phyloP scores from a whole-genome alignment of 2,888 invertebrate species.

The Latrodectus hesperus region DNA sequence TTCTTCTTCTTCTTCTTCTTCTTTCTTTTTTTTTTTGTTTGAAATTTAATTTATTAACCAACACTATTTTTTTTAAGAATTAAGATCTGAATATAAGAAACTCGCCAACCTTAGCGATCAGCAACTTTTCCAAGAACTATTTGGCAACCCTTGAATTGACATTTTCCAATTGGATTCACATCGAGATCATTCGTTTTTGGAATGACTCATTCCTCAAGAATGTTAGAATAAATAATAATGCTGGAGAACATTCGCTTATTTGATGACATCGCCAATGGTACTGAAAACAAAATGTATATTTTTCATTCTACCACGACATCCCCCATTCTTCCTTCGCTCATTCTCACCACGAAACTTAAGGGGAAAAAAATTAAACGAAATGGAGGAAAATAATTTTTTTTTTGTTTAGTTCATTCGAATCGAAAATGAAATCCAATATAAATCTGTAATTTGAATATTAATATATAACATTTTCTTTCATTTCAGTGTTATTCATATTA shows the following conservation, averaged over 20 bases:
- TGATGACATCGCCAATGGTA: constrained; percentile 20
- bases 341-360: not conserved
- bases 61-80: too few species aligned
- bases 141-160: constrained; percentile 31
- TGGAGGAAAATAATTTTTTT: not conserved
- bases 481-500: too few species aligned
- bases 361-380: not conserved
- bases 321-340: not conserved
- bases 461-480: too few species aligned
- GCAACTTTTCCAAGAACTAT: too few species aligned
- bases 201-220: constrained; percentile 51
- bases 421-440: not conserved
- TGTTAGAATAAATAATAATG: constrained; percentile 16
- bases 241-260: not conserved
- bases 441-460: too few species aligned
- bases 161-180: constrained; percentile 66
- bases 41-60: too few species aligned
- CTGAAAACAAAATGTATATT: constrained; percentile 22
- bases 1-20: too few species aligned
- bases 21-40: too few species aligned
- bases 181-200: constrained; percentile 61
- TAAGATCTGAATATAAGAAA: too few species aligned
- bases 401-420: not conserved
- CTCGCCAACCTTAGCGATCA: too few species aligned
- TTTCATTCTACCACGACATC: not conserved